Evolutionary conservation across 2,888 invertebrate species (phyloP).

Genomic region (Phasia obesa): DNA sequence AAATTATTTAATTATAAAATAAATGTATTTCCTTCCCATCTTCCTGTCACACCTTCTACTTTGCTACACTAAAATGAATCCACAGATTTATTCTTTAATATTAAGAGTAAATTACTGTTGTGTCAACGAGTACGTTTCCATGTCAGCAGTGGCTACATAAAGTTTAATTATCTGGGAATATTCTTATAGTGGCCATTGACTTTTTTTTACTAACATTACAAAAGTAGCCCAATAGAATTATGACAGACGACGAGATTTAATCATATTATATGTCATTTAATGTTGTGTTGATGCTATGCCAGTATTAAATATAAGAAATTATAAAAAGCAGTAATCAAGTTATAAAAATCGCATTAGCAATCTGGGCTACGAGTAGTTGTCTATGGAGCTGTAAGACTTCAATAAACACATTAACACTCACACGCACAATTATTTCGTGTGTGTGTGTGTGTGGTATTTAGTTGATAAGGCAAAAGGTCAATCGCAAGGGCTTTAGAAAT

Average conservation of each 20-base stretch:
- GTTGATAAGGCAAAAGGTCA: slow-evolving; percentile 8
- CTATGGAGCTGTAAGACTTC: slow-evolving; percentile 28
- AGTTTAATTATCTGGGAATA: slow-evolving; percentile 43
- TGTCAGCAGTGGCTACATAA: slow-evolving; percentile 5
- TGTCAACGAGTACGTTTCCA: neutral
- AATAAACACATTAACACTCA: neutral
- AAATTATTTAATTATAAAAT: too few relatives aligned
- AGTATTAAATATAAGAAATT: neutral
- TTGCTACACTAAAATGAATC: too few relatives aligned
- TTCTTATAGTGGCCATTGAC: neutral
- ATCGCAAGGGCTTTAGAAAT: slow-evolving; percentile 5
- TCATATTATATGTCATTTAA: slow-evolving; percentile 44
- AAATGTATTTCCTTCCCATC: too few relatives aligned
- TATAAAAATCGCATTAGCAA: slow-evolving; percentile 37
- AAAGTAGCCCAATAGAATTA: neutral
- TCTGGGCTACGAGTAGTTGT: slow-evolving; percentile 41
- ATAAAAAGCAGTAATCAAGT: slow-evolving; percentile 18
- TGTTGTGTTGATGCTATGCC: slow-evolving; percentile 15
- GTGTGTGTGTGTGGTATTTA: neutral
- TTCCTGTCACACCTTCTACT: too few relatives aligned
- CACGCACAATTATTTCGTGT: neutral
- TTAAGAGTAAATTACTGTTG: neutral
- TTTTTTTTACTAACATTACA: neutral
- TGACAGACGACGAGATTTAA: slow-evolving; percentile 34
- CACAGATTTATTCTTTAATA: neutral